Percentiles rank a stretch among this genome's conserved stretches.
Conservation (phyloP, 1,140 invertebrate genomes). For the Ostrea denselamellosa region DNA sequence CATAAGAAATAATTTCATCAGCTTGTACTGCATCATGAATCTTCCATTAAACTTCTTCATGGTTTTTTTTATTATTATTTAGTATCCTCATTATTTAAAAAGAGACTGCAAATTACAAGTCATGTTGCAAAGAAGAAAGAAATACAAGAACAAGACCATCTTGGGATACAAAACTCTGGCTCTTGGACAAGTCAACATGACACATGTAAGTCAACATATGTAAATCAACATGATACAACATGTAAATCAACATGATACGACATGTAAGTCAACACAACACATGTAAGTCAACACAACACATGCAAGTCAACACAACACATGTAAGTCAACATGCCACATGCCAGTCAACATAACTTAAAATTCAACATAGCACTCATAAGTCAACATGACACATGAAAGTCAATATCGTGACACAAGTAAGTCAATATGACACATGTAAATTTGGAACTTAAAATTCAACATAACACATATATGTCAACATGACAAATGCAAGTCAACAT, state of each 20-base stretch:
- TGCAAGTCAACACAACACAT: background rate
- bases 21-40: too few relatives aligned
- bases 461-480: background rate
- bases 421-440: too few relatives aligned
- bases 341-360: background rate
- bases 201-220: slow-evolving; percentile 83
- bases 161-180: slow-evolving; percentile 98
- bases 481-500: background rate
- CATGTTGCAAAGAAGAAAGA: slow-evolving; percentile 95
- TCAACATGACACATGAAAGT: too few relatives aligned
- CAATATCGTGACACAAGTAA: background rate
- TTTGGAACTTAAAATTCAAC: too few relatives aligned
- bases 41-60: background rate
- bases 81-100: slow-evolving; percentile 98
- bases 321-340: background rate
- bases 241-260: background rate
- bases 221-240: background rate
- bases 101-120: slow-evolving; percentile 94
- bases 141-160: slow-evolving; percentile 99
- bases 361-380: background rate
- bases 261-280: background rate
- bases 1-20: too few relatives aligned
- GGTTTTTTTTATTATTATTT: slow-evolving; percentile 56
- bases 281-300: background rate
- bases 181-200: slow-evolving; percentile 97